phyloP scores from a whole-genome alignment of 2,888 invertebrate genomes.

The Eilema griseolum region DNA sequence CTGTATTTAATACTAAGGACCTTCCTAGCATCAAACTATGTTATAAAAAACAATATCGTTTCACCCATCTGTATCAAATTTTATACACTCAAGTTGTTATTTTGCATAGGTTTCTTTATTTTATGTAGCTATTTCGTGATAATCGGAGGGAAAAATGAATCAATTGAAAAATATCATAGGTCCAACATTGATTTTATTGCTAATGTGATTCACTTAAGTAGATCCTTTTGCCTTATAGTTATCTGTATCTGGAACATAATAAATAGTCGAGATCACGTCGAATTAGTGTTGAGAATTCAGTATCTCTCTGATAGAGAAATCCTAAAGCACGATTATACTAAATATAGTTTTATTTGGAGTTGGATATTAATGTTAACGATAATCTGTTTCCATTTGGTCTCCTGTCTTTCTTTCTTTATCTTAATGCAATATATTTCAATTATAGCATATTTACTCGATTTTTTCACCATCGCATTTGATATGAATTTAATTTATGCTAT shows the following conservation, averaged over 20 bases:
- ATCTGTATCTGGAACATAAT: not conserved
- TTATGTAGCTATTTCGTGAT: not conserved
- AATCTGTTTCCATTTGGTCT: not conserved
- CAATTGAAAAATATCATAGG: not conserved
- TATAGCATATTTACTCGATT: not conserved
- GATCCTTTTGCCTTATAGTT: not conserved
- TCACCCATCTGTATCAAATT: not conserved
- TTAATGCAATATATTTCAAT: not conserved
- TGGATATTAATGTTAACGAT: not conserved
- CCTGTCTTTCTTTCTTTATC: not conserved
- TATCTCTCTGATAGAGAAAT: not conserved
- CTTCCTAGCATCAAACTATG: not conserved
- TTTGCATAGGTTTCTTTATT: not conserved
- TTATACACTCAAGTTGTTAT: not conserved
- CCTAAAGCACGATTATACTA: not conserved
- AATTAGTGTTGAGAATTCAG: not conserved
- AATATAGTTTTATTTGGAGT: not conserved
- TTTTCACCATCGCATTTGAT: conserved; percentile 14
- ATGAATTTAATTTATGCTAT: conserved; percentile 23
- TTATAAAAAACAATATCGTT: not conserved
- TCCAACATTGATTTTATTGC: not conserved
- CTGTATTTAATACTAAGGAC: not conserved
- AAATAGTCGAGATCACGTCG: not conserved
- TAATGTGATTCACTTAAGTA: not conserved
- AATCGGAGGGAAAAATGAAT: not conserved